Evolutionary conservation across 2,888 invertebrate genomes (phyloP).

Genomic region (Calameuta filiformis): DNA sequence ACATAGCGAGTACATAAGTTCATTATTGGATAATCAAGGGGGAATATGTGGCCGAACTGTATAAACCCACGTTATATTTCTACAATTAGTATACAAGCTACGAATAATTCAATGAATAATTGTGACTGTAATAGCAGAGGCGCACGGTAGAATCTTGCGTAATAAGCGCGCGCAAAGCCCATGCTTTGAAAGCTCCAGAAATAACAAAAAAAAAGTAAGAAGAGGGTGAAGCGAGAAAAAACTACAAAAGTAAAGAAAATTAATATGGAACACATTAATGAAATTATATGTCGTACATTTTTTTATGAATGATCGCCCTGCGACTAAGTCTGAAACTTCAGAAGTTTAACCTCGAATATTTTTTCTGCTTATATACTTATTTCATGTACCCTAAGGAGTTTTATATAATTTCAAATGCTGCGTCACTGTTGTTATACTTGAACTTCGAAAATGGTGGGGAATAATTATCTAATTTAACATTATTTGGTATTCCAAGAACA

Average conservation of each 20-base stretch:
- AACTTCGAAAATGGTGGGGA: slow-evolving; percentile 1
- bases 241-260: background rate
- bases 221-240: background rate
- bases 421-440: background rate
- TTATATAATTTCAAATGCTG: background rate
- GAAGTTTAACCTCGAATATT: background rate
- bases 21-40: background rate
- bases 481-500: background rate
- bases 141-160: background rate
- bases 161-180: background rate
- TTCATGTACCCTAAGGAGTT: background rate
- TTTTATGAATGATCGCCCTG: slow-evolving; percentile 7
- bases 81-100: background rate
- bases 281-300: slow-evolving; percentile 2
- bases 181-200: background rate
- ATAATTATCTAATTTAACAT: background rate
- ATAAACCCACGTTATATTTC: background rate
- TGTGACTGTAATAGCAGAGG: background rate
- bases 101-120: background rate
- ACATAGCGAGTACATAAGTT: background rate
- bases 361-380: background rate
- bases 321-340: background rate
- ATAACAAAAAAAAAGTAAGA: background rate
- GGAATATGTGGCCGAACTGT: background rate
- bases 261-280: background rate